Evolutionary conservation across 2,797 vertebrate species (phyloP), one percentile per base, ranked within the genome.

Genomic region (Yasuhikotakia modesta): DNA sequence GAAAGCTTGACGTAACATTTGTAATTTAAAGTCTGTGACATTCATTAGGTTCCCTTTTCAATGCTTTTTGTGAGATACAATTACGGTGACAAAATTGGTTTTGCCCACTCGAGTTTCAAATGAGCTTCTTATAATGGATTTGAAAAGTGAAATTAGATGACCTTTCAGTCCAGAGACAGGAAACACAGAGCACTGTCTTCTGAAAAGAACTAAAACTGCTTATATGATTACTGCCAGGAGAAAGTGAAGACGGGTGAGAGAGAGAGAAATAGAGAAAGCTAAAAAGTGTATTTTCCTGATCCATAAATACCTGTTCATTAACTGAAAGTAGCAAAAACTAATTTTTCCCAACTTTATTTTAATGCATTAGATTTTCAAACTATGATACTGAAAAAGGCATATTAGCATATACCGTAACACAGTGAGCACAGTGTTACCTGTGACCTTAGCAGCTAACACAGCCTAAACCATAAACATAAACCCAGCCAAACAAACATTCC

Each of bases 81-180:
- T 63, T 70, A 70, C 75, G 43, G 22, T 24, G 66, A 63, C 57
- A 63, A 61, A 77, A 61, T 77, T 60, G 19, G 30, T 61, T 70
- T 69, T 61, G 55, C 50, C 66, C 55, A 70, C 52, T 77, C 70
- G 17, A 45, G 63, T 21, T 50, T 61, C 66, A 70, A 61, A 61
- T 77, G 30, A 77, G 75, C 39, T n/a, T 61, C 19, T 70, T 70
- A 63, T 32, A 77, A 70, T 77, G 68, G 55, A 77, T 77, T 60
- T 69, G 43, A 69, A 70, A 77, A 52, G 65, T 70, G 69, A 77
- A 50, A 69, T 61, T 69, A 77, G 39, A 77, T 32, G 24, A 60
- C 65, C 30, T 73, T 61, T 73, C 58, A 50, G 53, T 30, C 35
- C 22, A 60, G 17, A 76, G 46, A 69, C 24, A 50, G 46, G n/a